Evolutionary conservation across 2,888 invertebrate species (phyloP).

Genomic region (Tenthredo livida): DNA sequence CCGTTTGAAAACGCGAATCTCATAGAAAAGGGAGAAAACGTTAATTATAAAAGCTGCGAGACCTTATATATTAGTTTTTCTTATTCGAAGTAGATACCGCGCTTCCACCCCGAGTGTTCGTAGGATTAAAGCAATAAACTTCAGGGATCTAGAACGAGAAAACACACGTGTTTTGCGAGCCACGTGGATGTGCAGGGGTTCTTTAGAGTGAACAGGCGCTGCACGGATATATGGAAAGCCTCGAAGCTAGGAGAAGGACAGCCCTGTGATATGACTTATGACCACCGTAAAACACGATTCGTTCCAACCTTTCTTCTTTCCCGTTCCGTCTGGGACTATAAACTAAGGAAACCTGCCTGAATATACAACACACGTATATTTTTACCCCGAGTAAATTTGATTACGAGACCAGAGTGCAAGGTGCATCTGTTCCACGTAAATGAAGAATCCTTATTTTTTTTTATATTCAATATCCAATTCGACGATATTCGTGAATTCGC

Average conservation of each 20-base stretch:
- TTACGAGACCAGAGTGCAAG: conserved; percentile 25
- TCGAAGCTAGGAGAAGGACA: conserved; percentile 31
- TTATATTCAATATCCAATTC: not conserved
- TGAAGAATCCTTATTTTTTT: not conserved
- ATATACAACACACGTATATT: conserved; percentile 10
- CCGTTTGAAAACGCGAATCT: not conserved
- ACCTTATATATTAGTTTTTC: not conserved
- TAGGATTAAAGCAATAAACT: conserved; percentile 35
- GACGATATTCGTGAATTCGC: not conserved
- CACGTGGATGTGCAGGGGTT: conserved; percentile 21
- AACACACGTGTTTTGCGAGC: conserved; percentile 23
- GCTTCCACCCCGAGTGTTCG: not conserved
- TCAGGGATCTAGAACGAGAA: not conserved
- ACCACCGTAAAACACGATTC: conserved; percentile 37
- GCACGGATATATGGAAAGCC: conserved; percentile 32
- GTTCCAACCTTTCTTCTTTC: conserved; percentile 4
- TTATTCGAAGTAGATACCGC: not conserved
- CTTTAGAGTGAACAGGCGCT: not conserved
- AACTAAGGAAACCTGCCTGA: conserved; percentile 11
- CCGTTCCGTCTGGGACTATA: conserved; percentile 19
- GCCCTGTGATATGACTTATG: conserved; percentile 27
- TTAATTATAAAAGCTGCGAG: not conserved
- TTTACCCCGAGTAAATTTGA: not conserved
- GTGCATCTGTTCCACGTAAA: not conserved
- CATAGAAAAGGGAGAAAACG: not conserved